Percentiles rank a stretch among this genome's conserved stretches.
Evolutionary conservation across 2,797 vertebrate species (phyloP).

Genomic region (Orestias chungarensis): DNA sequence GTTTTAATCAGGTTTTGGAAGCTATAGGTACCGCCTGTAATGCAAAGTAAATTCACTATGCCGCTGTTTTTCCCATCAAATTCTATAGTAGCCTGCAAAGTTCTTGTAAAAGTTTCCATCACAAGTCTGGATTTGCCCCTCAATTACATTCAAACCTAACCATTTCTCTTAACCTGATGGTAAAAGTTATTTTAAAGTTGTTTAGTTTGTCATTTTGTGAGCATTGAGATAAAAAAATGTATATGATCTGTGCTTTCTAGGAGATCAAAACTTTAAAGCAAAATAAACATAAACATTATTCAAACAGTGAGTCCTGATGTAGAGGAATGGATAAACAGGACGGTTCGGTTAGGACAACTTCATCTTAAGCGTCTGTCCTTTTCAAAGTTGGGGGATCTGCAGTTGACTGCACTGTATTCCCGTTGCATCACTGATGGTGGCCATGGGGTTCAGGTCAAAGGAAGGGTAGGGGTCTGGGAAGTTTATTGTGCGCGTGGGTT

Average conservation of each 20-base stretch:
- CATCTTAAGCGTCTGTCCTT: constrained; percentile 13
- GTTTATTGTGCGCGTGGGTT: constrained; percentile 69
- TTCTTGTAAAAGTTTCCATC: no score
- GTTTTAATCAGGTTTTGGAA: no score
- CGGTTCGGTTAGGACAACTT: constrained; percentile 25
- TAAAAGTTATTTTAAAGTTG: no score
- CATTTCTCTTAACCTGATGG: no score
- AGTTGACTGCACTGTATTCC: constrained; percentile 46
- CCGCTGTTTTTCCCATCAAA: no score
- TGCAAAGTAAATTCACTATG: no score
- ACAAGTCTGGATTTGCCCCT: no score
- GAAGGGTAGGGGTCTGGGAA: constrained; percentile 78
- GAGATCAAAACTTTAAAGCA: not conserved
- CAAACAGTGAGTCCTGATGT: not conserved
- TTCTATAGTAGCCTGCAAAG: no score
- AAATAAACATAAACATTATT: not conserved
- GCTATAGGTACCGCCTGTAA: no score
- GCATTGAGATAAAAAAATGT: not conserved
- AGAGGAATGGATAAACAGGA: not conserved
- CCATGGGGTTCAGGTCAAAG: constrained; percentile 66
- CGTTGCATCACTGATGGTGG: constrained; percentile 54
- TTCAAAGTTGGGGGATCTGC: constrained; percentile 39
- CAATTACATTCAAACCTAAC: no score
- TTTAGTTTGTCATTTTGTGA: no score
- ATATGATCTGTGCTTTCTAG: not conserved